Evolutionary conservation across 1,140 invertebrate species (phyloP).

Genomic region (Euura lappo): DNA sequence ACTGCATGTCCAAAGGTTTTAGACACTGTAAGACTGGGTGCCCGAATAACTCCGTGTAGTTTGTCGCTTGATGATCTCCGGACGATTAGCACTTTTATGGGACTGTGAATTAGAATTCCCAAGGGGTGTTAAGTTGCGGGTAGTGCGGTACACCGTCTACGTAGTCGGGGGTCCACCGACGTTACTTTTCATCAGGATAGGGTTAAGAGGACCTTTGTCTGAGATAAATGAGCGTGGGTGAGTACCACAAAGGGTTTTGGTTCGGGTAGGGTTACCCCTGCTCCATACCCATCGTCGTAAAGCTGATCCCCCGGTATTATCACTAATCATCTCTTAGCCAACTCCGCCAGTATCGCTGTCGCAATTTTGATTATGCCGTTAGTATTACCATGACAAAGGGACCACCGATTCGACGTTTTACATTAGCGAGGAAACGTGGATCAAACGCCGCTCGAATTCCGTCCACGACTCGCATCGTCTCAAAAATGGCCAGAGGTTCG

Average conservation of each 20-base stretch:
- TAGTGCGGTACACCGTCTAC: not conserved
- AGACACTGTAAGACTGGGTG: no score
- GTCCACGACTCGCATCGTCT: no score
- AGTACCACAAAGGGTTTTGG: slow-evolving; percentile 8
- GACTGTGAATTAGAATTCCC: not conserved
- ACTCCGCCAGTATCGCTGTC: not conserved
- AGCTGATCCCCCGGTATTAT: not conserved
- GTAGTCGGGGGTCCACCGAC: not conserved
- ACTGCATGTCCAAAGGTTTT: no score
- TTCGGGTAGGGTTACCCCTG: not conserved
- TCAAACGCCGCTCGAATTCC: not conserved
- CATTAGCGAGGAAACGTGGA: not conserved
- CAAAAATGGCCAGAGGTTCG: no score
- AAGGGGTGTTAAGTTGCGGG: not conserved
- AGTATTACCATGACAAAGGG: not conserved
- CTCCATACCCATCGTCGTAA: not conserved
- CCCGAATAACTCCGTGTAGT: not conserved
- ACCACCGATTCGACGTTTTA: not conserved
- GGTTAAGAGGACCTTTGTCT: slow-evolving; percentile 13
- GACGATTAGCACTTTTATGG: not conserved
- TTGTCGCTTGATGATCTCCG: not conserved
- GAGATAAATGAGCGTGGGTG: slow-evolving; percentile 7
- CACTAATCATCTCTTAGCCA: slow-evolving; percentile 4
- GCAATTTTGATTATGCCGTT: not conserved
- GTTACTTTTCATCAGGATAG: slow-evolving; percentile 13